Evolutionary conservation across 2,113 vertebrate species (phyloP), one percentile per base, ranked within the genome.

Genomic region (Myrmecobius fasciatus): DNA sequence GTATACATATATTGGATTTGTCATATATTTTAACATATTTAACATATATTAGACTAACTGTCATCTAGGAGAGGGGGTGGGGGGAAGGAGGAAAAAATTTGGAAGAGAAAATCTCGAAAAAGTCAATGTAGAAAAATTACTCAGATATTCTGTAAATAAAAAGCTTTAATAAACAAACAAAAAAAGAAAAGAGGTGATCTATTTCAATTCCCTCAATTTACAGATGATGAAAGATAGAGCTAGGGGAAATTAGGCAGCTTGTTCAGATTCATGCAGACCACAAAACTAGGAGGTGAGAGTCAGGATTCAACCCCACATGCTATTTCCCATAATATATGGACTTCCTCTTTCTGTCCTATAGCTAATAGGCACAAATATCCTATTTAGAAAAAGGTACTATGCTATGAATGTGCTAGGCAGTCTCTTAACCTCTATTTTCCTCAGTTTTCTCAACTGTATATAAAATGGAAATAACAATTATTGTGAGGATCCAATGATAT

Each of bases 381-480:
- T 89, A 48, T 94, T 94, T 88, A 49, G 51, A 28, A 92, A 25
- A 91, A 93, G 67, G 51, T 25, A 28, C 46, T 91, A 24, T 26
- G 26, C 20, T 14, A 36, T 36, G 60, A 36, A 36, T 67, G 17
- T 36, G 3, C 31, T 12, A 67, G 60, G 12, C 60, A 67, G 11
- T 67, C 3, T 3, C 31, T 67, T 36, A 67, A 67, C 25, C 54
- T 67, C 11, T 67, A 3, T 67, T 67, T 67, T 31, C 60, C 60
- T 67, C 60, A 67, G 12, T 67, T 67, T 67, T 12, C 60, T 67
- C 60, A 67, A 67, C 56, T 31, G 60, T 67, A 36, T 14, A 31
- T 3, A 67, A 67, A 67, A 67, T 36, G 60, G 60, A 67, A 31
- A n/a, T 67, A 67, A 67, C 9, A 60, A 3, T 43, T 43, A 20